Evolutionary conservation across 1,140 invertebrate species (phyloP).

Genomic region (Aphidius gifuensis): DNA sequence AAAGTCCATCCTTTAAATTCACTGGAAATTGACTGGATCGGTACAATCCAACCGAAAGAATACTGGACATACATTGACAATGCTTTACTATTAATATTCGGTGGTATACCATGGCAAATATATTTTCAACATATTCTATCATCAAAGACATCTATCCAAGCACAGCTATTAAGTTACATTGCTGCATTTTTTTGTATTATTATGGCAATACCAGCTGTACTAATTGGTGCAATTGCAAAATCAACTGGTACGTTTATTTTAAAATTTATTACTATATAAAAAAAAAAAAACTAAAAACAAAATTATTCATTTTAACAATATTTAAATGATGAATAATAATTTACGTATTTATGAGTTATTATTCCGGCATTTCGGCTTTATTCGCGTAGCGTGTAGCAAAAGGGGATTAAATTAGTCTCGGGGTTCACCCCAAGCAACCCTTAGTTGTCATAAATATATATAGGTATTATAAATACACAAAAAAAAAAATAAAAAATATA

Average conservation of each 20-base stretch:
- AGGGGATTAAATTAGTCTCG: constrained; percentile 47
- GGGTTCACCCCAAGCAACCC: constrained; percentile 21
- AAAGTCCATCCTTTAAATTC: constrained; percentile 75
- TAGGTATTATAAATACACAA: too few species aligned
- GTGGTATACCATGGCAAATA: constrained; percentile 98
- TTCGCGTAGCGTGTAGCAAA: not conserved
- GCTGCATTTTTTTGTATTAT: constrained; percentile 92
- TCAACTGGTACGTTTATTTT: constrained; percentile 72
- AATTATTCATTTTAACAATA: not conserved
- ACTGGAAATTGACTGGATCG: constrained; percentile 89
- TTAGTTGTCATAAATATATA: too few species aligned
- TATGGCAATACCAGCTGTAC: constrained; percentile 93
- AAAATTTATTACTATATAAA: not conserved
- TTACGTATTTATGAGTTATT: constrained; percentile 17
- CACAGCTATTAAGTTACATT: constrained; percentile 94
- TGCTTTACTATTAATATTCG: constrained; percentile 88
- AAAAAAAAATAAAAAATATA: too few species aligned
- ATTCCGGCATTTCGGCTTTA: constrained; percentile 8
- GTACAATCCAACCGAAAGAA: constrained; percentile 68
- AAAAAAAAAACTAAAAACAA: not conserved
- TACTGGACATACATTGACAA: constrained; percentile 87
- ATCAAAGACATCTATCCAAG: constrained; percentile 87
- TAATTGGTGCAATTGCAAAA: constrained; percentile 95
- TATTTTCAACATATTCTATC: constrained; percentile 98
- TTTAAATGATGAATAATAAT: not conserved